phyloP scores from a whole-genome alignment of 2,797 vertebrate species.

The Eospalax fontanierii region DNA sequence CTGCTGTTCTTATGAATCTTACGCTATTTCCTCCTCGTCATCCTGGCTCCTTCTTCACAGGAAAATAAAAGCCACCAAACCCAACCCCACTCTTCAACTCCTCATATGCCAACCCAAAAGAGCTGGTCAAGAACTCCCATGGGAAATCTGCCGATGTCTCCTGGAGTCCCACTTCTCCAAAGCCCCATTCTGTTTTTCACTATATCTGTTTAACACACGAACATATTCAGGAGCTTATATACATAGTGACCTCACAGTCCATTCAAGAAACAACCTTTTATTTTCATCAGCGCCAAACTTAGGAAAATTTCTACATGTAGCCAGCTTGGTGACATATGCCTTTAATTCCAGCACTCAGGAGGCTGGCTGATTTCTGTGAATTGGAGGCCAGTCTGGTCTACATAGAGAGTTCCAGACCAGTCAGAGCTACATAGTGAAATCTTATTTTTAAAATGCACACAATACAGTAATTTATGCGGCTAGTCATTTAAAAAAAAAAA shows the following conservation, averaged over 20 bases:
- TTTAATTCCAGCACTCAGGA: neutral
- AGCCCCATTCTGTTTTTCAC: neutral
- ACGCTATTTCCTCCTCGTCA: neutral
- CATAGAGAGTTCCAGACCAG: neutral
- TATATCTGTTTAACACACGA: neutral
- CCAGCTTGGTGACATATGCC: neutral
- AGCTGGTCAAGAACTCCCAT: constrained; percentile 1
- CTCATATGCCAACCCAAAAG: constrained; percentile 6
- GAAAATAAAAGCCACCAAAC: constrained; percentile 28
- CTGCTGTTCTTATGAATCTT: neutral
- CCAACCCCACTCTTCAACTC: neutral
- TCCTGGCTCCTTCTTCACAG: neutral
- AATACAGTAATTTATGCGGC: constrained; percentile 10
- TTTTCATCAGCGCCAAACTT: constrained; percentile 41
- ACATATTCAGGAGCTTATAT: neutral
- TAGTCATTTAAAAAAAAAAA: neutral
- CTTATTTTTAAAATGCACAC: neutral
- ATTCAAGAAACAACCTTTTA: constrained; percentile 56
- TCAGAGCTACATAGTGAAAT: neutral
- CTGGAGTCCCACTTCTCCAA: neutral
- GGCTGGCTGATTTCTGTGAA: neutral
- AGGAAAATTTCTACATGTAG: constrained; percentile 9
- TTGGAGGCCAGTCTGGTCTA: neutral
- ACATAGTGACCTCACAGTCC: neutral
- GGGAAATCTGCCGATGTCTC: neutral